phyloP scores from a whole-genome alignment of 2,797 vertebrate species.

The Notoglanidium macrostoma region DNA sequence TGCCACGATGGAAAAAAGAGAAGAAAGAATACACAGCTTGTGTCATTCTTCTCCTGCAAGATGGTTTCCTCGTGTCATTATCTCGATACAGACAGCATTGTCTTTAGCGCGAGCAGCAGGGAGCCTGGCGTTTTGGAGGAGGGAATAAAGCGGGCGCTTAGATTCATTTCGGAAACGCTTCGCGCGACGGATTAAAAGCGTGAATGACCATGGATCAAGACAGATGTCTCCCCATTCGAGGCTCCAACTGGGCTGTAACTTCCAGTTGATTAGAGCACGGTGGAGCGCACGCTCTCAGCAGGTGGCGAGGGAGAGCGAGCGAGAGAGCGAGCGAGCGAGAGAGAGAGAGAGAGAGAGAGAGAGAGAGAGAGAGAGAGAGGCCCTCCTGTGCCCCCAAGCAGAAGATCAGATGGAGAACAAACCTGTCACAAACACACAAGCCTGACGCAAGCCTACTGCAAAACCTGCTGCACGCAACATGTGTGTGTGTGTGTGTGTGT shows the following conservation, averaged over 20 bases:
- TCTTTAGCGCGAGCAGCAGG: slow-evolving; percentile 49
- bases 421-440: slow-evolving; percentile 75
- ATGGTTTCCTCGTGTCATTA: slow-evolving; percentile 50
- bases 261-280: slow-evolving; percentile 59
- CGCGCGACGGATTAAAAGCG: slow-evolving; percentile 49
- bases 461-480: slow-evolving; percentile 61
- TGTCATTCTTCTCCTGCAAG: slow-evolving; percentile 50
- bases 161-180: slow-evolving; percentile 42
- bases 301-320: slow-evolving; percentile 56
- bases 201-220: slow-evolving; percentile 41
- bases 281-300: slow-evolving; percentile 48
- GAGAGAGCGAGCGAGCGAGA: slow-evolving; percentile 62
- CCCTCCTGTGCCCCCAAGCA: slow-evolving; percentile 72
- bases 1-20: slow-evolving; percentile 52
- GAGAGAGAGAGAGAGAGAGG: slow-evolving; percentile 73
- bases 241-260: slow-evolving; percentile 55
- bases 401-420: slow-evolving; percentile 80
- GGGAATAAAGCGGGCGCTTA: neutral
- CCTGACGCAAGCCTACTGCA: slow-evolving; percentile 82
- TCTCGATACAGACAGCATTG: slow-evolving; percentile 46
- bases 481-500: slow-evolving; percentile 39
- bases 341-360: slow-evolving; percentile 36
- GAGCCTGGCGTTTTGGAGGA: slow-evolving; percentile 36
- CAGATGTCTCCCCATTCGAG: slow-evolving; percentile 36
- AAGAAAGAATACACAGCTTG: slow-evolving; percentile 64